Conservation (phyloP, 2,797 vertebrate species). For the Parotocinclus haroldoi region DNA sequence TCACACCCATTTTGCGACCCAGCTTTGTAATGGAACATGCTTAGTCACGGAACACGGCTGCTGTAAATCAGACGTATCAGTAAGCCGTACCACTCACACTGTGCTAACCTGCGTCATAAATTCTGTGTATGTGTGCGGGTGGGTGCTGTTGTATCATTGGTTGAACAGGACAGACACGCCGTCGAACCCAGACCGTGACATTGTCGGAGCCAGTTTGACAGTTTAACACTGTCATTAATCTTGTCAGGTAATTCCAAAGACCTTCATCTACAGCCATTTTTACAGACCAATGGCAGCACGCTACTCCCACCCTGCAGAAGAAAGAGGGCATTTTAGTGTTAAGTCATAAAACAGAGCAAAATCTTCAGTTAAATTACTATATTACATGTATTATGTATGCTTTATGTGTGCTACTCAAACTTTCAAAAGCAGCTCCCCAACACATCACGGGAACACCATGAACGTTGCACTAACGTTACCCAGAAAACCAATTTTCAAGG, state of each 20-base stretch:
- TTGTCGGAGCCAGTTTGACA: conserved; percentile 51
- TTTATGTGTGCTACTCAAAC: too few relatives aligned
- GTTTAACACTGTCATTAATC: conserved; percentile 70
- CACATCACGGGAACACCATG: too few relatives aligned
- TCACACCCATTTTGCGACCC: conserved; percentile 43
- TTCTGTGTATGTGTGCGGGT: conserved; percentile 46
- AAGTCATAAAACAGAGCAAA: neutral
- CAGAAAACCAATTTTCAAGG: too few relatives aligned
- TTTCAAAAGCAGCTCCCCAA: too few relatives aligned
- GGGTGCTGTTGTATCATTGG: conserved; percentile 25
- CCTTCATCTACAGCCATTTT: conserved; percentile 41
- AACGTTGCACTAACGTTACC: too few relatives aligned
- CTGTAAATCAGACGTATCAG: conserved; percentile 65
- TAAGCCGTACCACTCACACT: conserved; percentile 46
- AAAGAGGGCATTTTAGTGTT: neutral
- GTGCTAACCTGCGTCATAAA: conserved; percentile 67
- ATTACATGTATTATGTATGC: too few relatives aligned
- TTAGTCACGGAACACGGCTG: conserved; percentile 40
- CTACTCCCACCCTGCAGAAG: neutral
- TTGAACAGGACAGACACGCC: conserved; percentile 64
- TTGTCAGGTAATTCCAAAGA: conserved; percentile 42
- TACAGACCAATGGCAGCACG: conserved; percentile 11
- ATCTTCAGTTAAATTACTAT: too few relatives aligned
- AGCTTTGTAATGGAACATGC: conserved; percentile 29
- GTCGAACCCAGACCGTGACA: conserved; percentile 36